Base-by-base conservation (phyloP, 2,888 invertebrate species). In the Drosophila histrio region DNA sequence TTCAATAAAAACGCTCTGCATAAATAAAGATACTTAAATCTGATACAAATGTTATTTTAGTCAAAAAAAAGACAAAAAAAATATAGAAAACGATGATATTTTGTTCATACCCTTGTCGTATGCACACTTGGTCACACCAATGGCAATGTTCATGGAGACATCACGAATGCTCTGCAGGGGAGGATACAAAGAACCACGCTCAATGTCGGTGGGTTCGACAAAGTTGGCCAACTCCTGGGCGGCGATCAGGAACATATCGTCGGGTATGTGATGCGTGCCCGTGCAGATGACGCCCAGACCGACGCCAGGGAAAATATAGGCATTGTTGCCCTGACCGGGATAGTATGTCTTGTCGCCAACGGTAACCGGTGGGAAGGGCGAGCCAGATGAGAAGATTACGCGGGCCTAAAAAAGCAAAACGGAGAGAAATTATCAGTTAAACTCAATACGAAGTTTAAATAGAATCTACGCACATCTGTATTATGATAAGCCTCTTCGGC, bases 241-340 rank as follows among this genome's bases (percentile, higher is more conserved):
- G 11, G 99, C 97, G 54, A 97, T 95, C 47, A 99, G 93, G 94
- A 99, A 99, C 92, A 99, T 94, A 71, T 96, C 95, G 90, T 99
- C 98, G 5, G 96, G 95, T 89, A 99, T 97, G 89, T 98, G 98
- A 90, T 97, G 96, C 4, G 98, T 96, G 58, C 97, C 96, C 26
- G 98, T 97, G 13, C 96, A 95, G 77, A 99, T 97, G 7, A 98
- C 96, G 7, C 98, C 99, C 17, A 99, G 94, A 8, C 98, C 98
- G 56, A 98, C 93, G 4, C 99, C 99, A 0, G 99, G 99, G 93
- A 98, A 98, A 88, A 99, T 98, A 92, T 99, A 99, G 0, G 98
- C 97, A 92, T 99, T 99, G 92, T 98, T 99, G 64, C 99, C 99
- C 91, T 99, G 99, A 0, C 99, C 99, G 0, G 99, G 97, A 77